Percentiles rank a stretch among this genome's conserved stretches.
These are phyloP conservation scores for Oligia fasciuncula DNA, from an alignment of 2,888 invertebrate genomes.

Conservation along the genomic window DNA sequence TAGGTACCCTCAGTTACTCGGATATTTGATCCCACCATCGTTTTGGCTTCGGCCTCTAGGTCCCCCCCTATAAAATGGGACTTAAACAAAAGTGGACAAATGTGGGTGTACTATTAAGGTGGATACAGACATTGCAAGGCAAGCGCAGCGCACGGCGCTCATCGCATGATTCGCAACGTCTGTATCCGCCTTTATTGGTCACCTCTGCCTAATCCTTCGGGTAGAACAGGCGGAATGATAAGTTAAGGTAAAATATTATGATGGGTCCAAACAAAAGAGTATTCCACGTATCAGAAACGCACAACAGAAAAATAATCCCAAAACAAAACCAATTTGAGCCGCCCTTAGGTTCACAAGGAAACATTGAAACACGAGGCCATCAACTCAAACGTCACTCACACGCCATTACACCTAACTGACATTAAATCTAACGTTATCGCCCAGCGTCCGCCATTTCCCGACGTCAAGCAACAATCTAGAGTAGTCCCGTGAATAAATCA, in stretches of 20 bases:
- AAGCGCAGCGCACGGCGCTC: too few species aligned
- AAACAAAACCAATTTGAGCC: slow-evolving; percentile 15
- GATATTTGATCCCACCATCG: too few species aligned
- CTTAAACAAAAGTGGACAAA: too few species aligned
- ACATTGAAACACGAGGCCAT: slow-evolving; percentile 51
- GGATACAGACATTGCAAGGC: too few species aligned
- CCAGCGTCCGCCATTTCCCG: slow-evolving; percentile 64
- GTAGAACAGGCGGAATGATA: not conserved
- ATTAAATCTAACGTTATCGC: slow-evolving; percentile 64
- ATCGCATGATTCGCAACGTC: too few species aligned
- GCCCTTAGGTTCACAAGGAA: slow-evolving; percentile 28
- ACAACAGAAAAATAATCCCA: slow-evolving; percentile 12
- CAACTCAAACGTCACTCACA: slow-evolving; percentile 65
- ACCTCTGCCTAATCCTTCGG: not conserved
- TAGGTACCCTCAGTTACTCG: too few species aligned
- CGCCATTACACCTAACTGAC: slow-evolving; percentile 65
- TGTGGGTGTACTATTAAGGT: too few species aligned
- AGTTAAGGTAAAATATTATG: not conserved
- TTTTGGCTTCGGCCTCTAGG: not conserved
- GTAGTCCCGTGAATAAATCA: slow-evolving; percentile 85
- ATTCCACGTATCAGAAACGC: slow-evolving; percentile 1
- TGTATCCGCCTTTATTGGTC: not conserved
- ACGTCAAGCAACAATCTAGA: slow-evolving; percentile 72
- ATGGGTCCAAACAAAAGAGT: not conserved
- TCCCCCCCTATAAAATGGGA: too few species aligned